Base-by-base conservation (phyloP, 1,140 invertebrate genomes). In the Hyphantria cunea region DNA sequence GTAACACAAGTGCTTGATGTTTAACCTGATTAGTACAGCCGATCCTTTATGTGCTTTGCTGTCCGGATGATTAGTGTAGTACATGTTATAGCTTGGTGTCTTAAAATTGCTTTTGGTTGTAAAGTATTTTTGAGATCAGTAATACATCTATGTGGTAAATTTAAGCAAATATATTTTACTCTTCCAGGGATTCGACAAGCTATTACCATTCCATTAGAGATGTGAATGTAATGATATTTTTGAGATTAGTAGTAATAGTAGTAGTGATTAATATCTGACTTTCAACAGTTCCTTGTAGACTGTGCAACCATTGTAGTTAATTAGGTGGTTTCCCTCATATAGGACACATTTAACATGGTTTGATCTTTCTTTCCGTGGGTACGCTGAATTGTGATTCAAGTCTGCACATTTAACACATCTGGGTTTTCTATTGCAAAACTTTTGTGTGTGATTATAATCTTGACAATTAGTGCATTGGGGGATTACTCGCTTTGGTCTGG, bases 161-260 rank as follows among this genome's bases (percentile, higher is more conserved):
- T 25, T 25, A 3, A 25, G 5, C 17, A 5, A 25, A 25, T 25
- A 25, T 25, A n/a, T 25, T 25, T 25, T 3, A 25, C 17, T 25
- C 17, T 25, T 25, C 17, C 17, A 25, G 17, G 1, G 17, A 3
- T 25, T 25, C 5, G 17, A 25, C 17, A 25, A 25, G 17, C 17
- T 5, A 25, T 25, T 25, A 1, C 2, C 17, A 25, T 25, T 25
- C 17, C 17, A 25, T 25, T 25, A 25, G 17, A 3, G 17, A 1
- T 25, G 17, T 25, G 17, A 25, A 25, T 25, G 17, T 25, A 5
- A 25, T 25, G 17, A 25, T 5, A 25, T 25, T 25, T 25, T 25
- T 25, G 17, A 25, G 5, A 25, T 25, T 25, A 25, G 17, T 47
- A 44, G 42, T 25, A 33, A 47, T 56, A 58, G 3, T 25, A 45